These are phyloP conservation scores for Atta colombica DNA, from an alignment of 1,140 invertebrate species.

Conservation along the genomic window DNA sequence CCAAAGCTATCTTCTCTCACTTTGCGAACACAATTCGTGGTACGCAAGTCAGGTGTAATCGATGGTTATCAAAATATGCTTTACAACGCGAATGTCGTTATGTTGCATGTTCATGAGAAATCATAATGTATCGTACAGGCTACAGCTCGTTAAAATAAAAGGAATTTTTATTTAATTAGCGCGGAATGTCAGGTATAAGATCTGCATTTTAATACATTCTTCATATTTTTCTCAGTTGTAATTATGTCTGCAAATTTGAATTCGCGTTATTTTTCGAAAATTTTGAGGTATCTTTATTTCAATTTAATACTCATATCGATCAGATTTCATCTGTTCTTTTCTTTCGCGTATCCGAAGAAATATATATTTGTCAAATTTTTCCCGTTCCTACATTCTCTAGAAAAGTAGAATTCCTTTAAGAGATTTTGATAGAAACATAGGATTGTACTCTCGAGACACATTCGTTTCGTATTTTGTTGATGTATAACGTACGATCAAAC, in stretches of 20 bases:
- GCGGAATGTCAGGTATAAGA: background rate
- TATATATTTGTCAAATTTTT: background rate
- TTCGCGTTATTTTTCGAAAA: slow-evolving; percentile 1
- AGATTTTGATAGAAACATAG: background rate
- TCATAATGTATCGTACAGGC: background rate
- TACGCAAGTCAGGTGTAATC: background rate
- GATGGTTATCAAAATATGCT: background rate
- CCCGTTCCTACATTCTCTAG: background rate
- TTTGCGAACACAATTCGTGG: slow-evolving; percentile 1
- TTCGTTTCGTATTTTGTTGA: background rate
- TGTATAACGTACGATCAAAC: background rate
- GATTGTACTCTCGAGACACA: slow-evolving; percentile 11
- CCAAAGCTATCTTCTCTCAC: background rate
- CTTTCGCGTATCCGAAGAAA: slow-evolving; percentile 16
- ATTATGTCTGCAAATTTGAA: background rate
- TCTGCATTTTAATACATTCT: background rate
- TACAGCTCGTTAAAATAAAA: background rate
- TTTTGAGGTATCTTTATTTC: background rate
- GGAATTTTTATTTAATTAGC: background rate
- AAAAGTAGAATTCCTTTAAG: slow-evolving; percentile 9
- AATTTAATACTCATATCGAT: background rate
- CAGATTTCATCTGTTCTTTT: background rate
- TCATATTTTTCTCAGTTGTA: background rate
- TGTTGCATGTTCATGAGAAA: background rate
- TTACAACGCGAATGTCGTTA: background rate